phyloP scores from a whole-genome alignment of 2,797 vertebrate genomes.

The Sebastes hubbsi region DNA sequence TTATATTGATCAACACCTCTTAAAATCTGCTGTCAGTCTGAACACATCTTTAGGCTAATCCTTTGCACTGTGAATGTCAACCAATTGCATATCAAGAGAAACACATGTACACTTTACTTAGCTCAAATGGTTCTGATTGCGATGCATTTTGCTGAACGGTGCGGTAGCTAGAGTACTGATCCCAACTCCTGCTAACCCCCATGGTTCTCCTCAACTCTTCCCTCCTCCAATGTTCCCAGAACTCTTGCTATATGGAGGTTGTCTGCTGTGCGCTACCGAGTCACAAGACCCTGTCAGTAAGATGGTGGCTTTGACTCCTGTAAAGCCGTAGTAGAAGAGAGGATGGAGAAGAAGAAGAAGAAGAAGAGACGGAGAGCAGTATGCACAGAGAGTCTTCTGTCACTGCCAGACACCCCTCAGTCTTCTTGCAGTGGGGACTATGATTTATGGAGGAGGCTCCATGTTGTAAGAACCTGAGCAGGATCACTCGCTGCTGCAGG shows the following conservation, averaged over 20 bases:
- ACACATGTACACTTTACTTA: neutral
- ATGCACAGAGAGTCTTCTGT: slow-evolving; percentile 62
- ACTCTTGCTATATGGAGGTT: slow-evolving; percentile 28
- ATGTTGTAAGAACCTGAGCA: slow-evolving; percentile 74
- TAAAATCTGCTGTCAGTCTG: neutral
- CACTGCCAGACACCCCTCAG: slow-evolving; percentile 65
- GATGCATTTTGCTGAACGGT: neutral
- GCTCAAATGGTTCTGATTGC: neutral
- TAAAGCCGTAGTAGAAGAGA: slow-evolving; percentile 46
- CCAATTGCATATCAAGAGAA: neutral
- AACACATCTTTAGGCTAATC: neutral
- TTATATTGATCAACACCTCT: neutral
- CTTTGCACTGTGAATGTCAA: neutral
- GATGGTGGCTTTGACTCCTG: slow-evolving; percentile 55
- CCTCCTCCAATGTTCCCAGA: slow-evolving; percentile 23
- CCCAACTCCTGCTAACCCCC: slow-evolving; percentile 16
- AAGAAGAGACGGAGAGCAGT: slow-evolving; percentile 32
- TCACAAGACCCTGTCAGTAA: slow-evolving; percentile 54
- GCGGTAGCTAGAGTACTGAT: neutral
- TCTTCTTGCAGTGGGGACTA: slow-evolving; percentile 64
- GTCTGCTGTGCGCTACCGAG: slow-evolving; percentile 35
- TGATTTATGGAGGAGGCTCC: slow-evolving; percentile 79
- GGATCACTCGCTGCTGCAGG: slow-evolving; percentile 69
- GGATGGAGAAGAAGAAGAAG: slow-evolving; percentile 37
- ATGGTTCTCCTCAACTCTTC: slow-evolving; percentile 14